These are phyloP conservation scores for Sarcophaga caerulescens DNA, from an alignment of 2,888 invertebrate species.

Conservation along the genomic window DNA sequence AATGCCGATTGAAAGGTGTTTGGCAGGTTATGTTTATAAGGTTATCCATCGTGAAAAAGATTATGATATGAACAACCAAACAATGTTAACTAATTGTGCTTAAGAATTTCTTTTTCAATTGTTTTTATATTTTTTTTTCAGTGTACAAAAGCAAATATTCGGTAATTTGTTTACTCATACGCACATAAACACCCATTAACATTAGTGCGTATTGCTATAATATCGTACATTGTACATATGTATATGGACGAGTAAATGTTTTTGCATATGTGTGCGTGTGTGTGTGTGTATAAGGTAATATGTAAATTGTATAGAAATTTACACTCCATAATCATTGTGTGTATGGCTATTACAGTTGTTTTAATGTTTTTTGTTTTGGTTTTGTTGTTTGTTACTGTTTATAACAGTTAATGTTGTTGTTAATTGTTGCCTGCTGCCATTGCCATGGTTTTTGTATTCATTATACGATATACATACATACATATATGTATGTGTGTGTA, in stretches of 20 bases:
- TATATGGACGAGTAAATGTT: neutral
- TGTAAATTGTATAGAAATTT: constrained; percentile 4
- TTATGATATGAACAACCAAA: too few relatives aligned
- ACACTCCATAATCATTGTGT: constrained; percentile 39
- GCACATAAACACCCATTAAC: neutral
- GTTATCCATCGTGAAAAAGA: too few relatives aligned
- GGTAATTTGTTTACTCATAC: constrained; percentile 26
- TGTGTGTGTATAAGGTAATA: neutral
- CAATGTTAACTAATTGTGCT: neutral
- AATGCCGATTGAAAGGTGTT: too few relatives aligned
- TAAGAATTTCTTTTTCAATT: neutral
- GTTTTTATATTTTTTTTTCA: neutral
- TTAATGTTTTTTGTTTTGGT: neutral
- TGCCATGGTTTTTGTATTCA: constrained; percentile 61
- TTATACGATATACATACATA: neutral
- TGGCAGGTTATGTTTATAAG: too few relatives aligned
- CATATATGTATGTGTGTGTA: neutral
- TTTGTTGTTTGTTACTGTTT: neutral
- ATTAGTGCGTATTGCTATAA: constrained; percentile 8
- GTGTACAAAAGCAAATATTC: neutral
- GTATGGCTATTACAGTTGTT: constrained; percentile 45
- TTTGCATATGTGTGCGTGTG: neutral
- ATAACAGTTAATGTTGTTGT: constrained; percentile 30
- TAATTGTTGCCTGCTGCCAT: constrained; percentile 62
- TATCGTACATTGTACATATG: neutral